A percentile compares a stretch with the other conserved stretches of the same genome.
Conservation (phyloP, 2,113 vertebrate species). For the Apodemus sylvaticus region DNA sequence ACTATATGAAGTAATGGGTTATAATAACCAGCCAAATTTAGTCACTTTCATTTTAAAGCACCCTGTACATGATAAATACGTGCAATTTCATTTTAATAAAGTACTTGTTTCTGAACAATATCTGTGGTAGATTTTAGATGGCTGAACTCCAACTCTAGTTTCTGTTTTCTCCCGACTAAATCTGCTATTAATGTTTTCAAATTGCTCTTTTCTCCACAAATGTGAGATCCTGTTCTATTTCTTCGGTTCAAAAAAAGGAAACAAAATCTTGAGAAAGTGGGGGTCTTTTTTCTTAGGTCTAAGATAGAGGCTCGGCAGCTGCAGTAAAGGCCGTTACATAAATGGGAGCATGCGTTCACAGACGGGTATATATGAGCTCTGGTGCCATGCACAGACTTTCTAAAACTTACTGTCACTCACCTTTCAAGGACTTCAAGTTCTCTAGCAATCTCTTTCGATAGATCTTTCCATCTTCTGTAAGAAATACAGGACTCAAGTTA, state of each 20-base stretch:
- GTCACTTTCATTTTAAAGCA: neutral
- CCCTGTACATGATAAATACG: neutral
- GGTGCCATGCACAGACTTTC: neutral
- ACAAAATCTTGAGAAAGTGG: neutral
- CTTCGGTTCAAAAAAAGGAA: neutral
- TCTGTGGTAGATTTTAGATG: neutral
- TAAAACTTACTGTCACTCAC: neutral
- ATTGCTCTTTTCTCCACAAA: neutral
- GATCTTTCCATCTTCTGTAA: constrained; percentile 45
- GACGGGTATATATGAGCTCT: neutral
- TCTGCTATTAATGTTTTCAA: neutral
- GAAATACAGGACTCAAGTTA: neutral
- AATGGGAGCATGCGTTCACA: neutral
- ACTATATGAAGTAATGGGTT: neutral
- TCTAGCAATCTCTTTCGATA: constrained; percentile 28
- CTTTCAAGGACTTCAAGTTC: constrained; percentile 35
- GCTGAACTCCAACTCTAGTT: neutral
- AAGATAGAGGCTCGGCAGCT: neutral
- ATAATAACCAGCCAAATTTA: neutral
- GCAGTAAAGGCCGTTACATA: neutral
- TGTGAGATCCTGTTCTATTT: neutral
- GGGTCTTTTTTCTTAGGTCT: neutral
- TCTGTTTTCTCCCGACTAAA: neutral
- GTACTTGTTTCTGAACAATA: neutral
- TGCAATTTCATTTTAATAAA: neutral